Conservation (phyloP, 2,888 invertebrate species). For the Rhingia campestris region DNA sequence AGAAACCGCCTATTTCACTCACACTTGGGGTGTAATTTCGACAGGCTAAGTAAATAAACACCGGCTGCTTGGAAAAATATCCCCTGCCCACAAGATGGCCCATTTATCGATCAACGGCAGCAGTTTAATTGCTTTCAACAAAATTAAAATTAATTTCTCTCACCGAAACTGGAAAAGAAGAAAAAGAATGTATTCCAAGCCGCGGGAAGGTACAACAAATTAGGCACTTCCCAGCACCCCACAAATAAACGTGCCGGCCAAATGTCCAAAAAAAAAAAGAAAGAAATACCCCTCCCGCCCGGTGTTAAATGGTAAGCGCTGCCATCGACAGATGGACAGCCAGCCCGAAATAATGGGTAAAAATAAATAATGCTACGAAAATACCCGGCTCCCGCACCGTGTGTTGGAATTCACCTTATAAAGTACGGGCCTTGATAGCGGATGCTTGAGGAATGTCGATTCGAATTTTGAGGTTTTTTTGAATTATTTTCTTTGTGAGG, state of each 20-base stretch:
- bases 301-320: too few species aligned
- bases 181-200: not conserved
- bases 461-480: slow-evolving; percentile 47
- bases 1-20: slow-evolving; percentile 27
- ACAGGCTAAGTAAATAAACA: slow-evolving; percentile 60
- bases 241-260: not conserved
- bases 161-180: not conserved
- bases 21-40: slow-evolving; percentile 14
- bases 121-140: slow-evolving; percentile 63
- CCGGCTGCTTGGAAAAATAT: slow-evolving; percentile 49
- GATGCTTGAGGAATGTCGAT: slow-evolving; percentile 40
- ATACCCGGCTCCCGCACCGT: slow-evolving; percentile 8
- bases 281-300: not conserved
- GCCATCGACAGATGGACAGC: too few species aligned
- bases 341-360: slow-evolving; percentile 18
- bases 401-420: slow-evolving; percentile 13
- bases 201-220: slow-evolving; percentile 21
- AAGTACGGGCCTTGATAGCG: not conserved
- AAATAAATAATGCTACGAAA: slow-evolving; percentile 50
- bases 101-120: slow-evolving; percentile 63
- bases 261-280: slow-evolving; percentile 46
- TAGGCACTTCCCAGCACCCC: slow-evolving; percentile 21
- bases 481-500: slow-evolving; percentile 50
- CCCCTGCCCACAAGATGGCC: slow-evolving; percentile 51
- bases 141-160: slow-evolving; percentile 48